A percentile compares a stretch with the other conserved stretches of the same genome.
Evolutionary conservation across 2,888 invertebrate genomes (phyloP).

Genomic region (Parnassius mnemosyne): DNA sequence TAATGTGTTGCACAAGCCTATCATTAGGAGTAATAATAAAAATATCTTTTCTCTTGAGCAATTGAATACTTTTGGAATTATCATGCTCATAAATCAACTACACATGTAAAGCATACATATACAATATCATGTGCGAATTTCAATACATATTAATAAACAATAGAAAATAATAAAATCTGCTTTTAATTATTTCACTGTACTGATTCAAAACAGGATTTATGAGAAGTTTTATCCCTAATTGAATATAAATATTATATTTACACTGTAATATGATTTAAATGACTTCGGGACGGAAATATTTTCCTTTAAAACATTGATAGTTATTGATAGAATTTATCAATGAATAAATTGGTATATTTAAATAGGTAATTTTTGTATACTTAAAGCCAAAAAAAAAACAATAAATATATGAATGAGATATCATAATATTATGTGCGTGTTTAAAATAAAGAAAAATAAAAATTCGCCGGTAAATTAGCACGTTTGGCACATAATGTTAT

Average conservation of each 20-base stretch:
- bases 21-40: conserved; percentile 54
- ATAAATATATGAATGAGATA: no score
- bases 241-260: conserved; percentile 37
- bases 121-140: conserved; percentile 18
- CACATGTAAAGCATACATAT: conserved; percentile 20
- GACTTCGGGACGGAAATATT: conserved; percentile 79
- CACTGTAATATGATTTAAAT: conserved; percentile 65
- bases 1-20: conserved; percentile 65
- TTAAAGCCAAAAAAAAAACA: no score
- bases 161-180: conserved; percentile 27
- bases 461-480: conserved; percentile 14
- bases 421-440: no score
- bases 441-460: conserved; percentile 1
- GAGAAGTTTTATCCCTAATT: no score
- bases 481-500: conserved; percentile 24
- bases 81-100: conserved; percentile 5
- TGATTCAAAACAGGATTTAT: no score
- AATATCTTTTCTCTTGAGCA: conserved; percentile 57
- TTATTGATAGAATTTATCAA: conserved; percentile 2
- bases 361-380: no score
- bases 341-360: neutral
- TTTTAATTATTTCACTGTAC: conserved; percentile 37
- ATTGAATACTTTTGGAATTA: conserved; percentile 21
- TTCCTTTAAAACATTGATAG: conserved; percentile 46
- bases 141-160: conserved; percentile 32